Evolutionary conservation across 2,888 invertebrate genomes (phyloP).

Genomic region (Masnerella sp.): DNA sequence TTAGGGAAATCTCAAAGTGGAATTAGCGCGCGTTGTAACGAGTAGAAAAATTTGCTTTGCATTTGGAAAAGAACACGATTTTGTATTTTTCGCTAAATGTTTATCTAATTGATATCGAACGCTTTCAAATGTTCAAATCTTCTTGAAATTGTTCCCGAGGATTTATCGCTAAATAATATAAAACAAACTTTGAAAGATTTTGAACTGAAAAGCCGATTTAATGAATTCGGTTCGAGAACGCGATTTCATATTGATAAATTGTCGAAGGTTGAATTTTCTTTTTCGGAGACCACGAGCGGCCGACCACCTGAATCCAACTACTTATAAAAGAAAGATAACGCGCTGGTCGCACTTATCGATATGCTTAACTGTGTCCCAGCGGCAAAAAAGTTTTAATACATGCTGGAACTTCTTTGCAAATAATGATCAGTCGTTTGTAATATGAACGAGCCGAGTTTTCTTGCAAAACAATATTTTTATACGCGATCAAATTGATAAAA

Average conservation of each 20-base stretch:
- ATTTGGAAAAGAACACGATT: too few species aligned
- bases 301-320: conserved; percentile 36
- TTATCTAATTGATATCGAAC: too few species aligned
- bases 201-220: conserved; percentile 9
- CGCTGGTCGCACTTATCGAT: conserved; percentile 58
- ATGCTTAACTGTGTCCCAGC: conserved; percentile 51
- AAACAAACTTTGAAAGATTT: conserved; percentile 2
- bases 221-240: conserved; percentile 1
- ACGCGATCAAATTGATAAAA: conserved; percentile 70
- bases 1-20: not conserved
- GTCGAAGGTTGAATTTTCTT: conserved; percentile 28
- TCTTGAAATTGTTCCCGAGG: too few species aligned
- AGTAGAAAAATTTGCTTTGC: too few species aligned
- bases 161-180: too few species aligned
- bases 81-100: too few species aligned
- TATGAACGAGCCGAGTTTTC: conserved; percentile 62
- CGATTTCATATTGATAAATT: conserved; percentile 42
- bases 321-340: conserved; percentile 34
- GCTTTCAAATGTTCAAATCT: too few species aligned
- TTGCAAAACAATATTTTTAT: conserved; percentile 69
- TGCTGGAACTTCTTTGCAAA: conserved; percentile 59
- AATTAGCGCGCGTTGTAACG: too few species aligned
- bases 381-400: conserved; percentile 62
- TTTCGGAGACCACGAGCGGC: conserved; percentile 13
- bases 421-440: conserved; percentile 66